Evolutionary conservation across 1,140 invertebrate species (phyloP).

Genomic region (Lordiphosa collinella): DNA sequence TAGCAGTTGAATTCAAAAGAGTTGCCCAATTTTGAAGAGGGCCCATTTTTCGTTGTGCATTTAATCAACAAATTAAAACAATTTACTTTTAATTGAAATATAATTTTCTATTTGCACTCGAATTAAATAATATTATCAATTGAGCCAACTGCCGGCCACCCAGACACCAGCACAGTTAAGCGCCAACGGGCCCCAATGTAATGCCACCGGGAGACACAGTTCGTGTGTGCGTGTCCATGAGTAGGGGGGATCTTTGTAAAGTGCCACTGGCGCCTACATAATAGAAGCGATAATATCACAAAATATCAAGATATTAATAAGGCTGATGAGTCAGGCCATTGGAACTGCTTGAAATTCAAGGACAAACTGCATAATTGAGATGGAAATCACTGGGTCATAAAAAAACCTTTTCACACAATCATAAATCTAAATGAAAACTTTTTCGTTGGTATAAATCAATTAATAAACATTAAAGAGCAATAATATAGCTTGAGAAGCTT

Average conservation of each 20-base stretch:
- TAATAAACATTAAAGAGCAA: conserved; percentile 54
- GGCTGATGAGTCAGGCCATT: conserved; percentile 15
- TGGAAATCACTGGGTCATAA: conserved; percentile 11
- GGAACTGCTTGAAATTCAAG: neutral
- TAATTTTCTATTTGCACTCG: conserved; percentile 77
- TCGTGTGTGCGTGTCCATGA: conserved; percentile 1
- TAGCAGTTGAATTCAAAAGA: conserved; percentile 10
- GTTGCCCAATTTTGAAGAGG: conserved; percentile 10
- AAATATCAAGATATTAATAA: conserved; percentile 54
- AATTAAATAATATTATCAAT: conserved; percentile 75
- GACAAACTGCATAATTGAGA: neutral
- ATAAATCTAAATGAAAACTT: conserved; percentile 57
- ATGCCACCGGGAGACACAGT: conserved; percentile 39
- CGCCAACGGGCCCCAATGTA: conserved; percentile 44
- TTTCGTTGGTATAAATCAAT: conserved; percentile 47
- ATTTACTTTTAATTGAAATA: conserved; percentile 77
- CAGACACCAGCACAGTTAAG: conserved; percentile 55
- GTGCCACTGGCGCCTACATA: conserved; percentile 71
- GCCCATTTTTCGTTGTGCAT: neutral
- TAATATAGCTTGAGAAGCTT: conserved; percentile 14
- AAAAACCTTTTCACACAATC: conserved; percentile 70
- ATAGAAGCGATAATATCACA: conserved; percentile 63
- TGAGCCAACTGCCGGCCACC: conserved; percentile 29
- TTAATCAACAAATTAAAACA: conserved; percentile 73
- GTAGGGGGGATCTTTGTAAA: conserved; percentile 63